These are phyloP conservation scores for Timema cristinae DNA, from an alignment of 2,888 invertebrate genomes.

Conservation along the genomic window DNA sequence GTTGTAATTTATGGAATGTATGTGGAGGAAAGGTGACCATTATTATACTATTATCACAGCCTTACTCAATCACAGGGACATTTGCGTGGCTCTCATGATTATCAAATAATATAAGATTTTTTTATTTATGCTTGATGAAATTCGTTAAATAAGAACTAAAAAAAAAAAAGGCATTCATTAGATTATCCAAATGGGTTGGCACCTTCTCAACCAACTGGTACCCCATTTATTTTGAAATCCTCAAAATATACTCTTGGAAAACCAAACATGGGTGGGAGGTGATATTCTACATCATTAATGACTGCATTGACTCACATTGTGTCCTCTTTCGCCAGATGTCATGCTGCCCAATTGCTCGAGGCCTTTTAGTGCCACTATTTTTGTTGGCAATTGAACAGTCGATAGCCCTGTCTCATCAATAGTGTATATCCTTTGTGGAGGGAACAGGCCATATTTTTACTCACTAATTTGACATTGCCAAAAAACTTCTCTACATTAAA, in stretches of 20 bases:
- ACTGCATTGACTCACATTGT: conserved; percentile 32
- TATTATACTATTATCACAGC: conserved; percentile 39
- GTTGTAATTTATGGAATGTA: conserved; percentile 40
- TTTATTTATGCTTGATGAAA: conserved; percentile 28
- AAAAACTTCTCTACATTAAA: no score
- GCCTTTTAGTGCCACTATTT: conserved; percentile 36
- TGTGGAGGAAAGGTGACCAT: conserved; percentile 42
- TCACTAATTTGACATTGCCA: no score
- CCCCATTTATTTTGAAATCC: conserved; percentile 33
- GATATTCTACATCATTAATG: conserved; percentile 34
- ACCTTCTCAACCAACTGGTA: conserved; percentile 31
- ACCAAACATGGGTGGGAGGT: conserved; percentile 34
- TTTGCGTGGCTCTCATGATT: conserved; percentile 19
- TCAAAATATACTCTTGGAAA: conserved; percentile 36
- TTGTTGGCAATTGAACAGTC: conserved; percentile 36
- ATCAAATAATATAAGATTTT: background rate
- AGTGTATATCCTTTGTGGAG: conserved; percentile 24
- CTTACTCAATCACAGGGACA: conserved; percentile 5
- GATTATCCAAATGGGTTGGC: conserved; percentile 28
- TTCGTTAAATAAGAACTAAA: conserved; percentile 16
- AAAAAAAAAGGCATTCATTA: conserved; percentile 16
- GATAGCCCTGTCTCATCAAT: conserved; percentile 27
- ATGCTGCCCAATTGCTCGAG: conserved; percentile 36
- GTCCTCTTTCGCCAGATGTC: conserved; percentile 31
- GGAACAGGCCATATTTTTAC: no score